A percentile compares a stretch with the other conserved stretches of the same genome.
Conservation (phyloP, 1,140 invertebrate species). For the Brachionus sp. region DNA sequence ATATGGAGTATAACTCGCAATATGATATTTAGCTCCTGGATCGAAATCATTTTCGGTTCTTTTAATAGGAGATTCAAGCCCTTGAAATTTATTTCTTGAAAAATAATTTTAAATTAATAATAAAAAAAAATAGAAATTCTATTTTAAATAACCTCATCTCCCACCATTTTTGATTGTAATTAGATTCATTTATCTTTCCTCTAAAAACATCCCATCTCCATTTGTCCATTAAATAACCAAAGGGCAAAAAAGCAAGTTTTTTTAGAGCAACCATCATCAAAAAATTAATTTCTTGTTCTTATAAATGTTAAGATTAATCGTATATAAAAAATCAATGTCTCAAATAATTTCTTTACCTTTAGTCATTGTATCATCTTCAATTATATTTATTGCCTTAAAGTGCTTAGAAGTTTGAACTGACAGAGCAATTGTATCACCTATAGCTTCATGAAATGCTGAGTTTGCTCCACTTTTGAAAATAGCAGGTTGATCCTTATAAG, state of each 20-base stretch:
- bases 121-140: slow-evolving; percentile 45
- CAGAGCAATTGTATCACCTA: slow-evolving; percentile 83
- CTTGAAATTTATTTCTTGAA: slow-evolving; percentile 52
- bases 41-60: slow-evolving; percentile 49
- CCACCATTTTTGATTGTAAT: slow-evolving; percentile 62
- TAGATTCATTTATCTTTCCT: slow-evolving; percentile 61
- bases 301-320: not conserved
- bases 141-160: slow-evolving; percentile 49
- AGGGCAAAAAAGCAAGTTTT: slow-evolving; percentile 82
- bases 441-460: slow-evolving; percentile 66
- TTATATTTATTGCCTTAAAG: slow-evolving; percentile 76
- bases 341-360: slow-evolving; percentile 48
- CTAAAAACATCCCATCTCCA: slow-evolving; percentile 85
- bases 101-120: not conserved
- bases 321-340: not conserved
- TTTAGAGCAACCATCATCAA: slow-evolving; percentile 75
- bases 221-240: slow-evolving; percentile 77
- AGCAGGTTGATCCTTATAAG: slow-evolving; percentile 67
- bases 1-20: slow-evolving; percentile 50
- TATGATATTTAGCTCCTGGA: slow-evolving; percentile 53
- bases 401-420: slow-evolving; percentile 76
- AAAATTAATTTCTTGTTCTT: slow-evolving; percentile 77
- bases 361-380: slow-evolving; percentile 64
- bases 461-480: slow-evolving; percentile 75
- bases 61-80: slow-evolving; percentile 53